Percentiles rank a stretch among this genome's conserved stretches.
These are phyloP conservation scores for Mallotus villosus DNA, from an alignment of 2,797 vertebrate species.

Conservation along the genomic window DNA sequence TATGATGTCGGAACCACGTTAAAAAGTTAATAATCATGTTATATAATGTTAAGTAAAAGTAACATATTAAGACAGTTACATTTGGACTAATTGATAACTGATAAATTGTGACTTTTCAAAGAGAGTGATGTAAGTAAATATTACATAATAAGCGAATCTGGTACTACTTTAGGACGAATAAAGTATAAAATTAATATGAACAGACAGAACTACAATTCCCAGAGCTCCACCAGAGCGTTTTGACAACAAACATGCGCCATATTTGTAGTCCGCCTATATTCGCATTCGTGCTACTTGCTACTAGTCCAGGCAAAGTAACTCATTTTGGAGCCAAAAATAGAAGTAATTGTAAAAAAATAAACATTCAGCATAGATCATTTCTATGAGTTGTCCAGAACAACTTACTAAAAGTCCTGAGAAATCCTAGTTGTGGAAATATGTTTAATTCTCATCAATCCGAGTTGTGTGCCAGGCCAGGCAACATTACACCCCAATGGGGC, in stretches of 20 bases:
- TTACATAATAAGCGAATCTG: background rate
- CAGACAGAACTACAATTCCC: background rate
- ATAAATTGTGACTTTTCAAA: background rate
- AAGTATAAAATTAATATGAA: background rate
- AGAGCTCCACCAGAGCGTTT: background rate
- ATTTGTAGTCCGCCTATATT: background rate
- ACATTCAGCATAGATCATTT: too few relatives aligned
- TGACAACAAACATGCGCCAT: background rate
- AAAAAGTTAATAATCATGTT: background rate
- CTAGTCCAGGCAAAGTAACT: too few relatives aligned
- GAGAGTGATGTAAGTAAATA: background rate
- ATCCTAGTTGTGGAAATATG: too few relatives aligned
- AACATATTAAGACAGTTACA: background rate
- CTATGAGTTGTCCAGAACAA: too few relatives aligned
- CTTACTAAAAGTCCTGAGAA: too few relatives aligned
- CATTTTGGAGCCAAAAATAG: too few relatives aligned
- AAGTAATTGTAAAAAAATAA: too few relatives aligned
- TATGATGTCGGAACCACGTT: background rate
- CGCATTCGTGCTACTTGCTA: background rate
- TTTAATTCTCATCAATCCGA: too few relatives aligned
- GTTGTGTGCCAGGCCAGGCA: too few relatives aligned
- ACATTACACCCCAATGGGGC: too few relatives aligned
- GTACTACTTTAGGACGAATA: background rate
- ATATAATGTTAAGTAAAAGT: background rate
- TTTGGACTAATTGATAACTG: background rate